A percentile compares a stretch with the other conserved stretches of the same genome.
phyloP scores from a whole-genome alignment of 2,888 invertebrate species.

The Deilephila porcellus region DNA sequence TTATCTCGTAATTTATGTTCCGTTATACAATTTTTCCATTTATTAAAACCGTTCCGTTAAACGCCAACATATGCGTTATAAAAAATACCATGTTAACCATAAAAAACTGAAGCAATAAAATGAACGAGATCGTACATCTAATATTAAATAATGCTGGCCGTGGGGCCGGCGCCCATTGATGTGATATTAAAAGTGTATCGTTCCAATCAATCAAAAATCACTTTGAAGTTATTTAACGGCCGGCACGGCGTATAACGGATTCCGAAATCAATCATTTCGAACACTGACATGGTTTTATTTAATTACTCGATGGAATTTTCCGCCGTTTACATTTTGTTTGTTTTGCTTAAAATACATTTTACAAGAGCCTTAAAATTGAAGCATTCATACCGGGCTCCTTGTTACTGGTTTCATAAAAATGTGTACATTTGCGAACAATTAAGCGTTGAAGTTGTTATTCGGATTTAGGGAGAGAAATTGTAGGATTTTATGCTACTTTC shows the following conservation, averaged over 20 bases:
- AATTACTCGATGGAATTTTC: slow-evolving; percentile 17
- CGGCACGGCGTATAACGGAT: slow-evolving; percentile 53
- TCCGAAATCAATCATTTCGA: slow-evolving; percentile 62
- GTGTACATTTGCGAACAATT: too few species aligned
- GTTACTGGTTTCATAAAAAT: too few species aligned
- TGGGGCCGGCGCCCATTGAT: slow-evolving; percentile 33
- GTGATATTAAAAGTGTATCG: slow-evolving; percentile 43
- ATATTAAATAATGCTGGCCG: slow-evolving; percentile 12
- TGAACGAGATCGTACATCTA: background rate
- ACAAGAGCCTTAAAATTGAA: too few species aligned
- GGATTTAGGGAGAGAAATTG: too few species aligned
- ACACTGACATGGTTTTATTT: slow-evolving; percentile 58
- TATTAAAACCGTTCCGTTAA: background rate
- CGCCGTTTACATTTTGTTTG: background rate
- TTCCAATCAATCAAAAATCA: slow-evolving; percentile 54
- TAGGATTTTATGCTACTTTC: too few species aligned
- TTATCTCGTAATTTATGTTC: too few species aligned
- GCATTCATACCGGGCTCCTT: too few species aligned
- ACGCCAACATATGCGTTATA: background rate
- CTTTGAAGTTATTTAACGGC: slow-evolving; percentile 57
- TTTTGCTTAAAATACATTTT: background rate
- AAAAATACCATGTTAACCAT: background rate
- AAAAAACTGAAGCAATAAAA: background rate
- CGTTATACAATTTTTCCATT: too few species aligned
- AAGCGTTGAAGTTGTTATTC: too few species aligned